Evolutionary conservation across 2,888 invertebrate species (phyloP).

Genomic region (Scaptomyza polygonia): DNA sequence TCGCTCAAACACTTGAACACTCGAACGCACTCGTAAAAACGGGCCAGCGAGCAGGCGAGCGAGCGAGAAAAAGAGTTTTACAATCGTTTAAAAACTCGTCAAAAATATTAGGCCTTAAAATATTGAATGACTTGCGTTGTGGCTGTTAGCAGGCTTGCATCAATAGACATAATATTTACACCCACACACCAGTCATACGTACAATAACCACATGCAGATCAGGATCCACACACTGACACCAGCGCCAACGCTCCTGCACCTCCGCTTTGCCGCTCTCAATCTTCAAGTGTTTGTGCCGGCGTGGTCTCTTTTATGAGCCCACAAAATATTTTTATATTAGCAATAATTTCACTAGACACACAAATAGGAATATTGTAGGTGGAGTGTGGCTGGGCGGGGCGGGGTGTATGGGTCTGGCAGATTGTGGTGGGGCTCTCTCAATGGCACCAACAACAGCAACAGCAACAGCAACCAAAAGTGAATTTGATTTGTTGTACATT

Average conservation of each 20-base stretch:
- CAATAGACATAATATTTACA: slow-evolving; percentile 50
- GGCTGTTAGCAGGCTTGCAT: slow-evolving; percentile 44
- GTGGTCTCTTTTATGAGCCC: slow-evolving; percentile 77
- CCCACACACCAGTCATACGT: slow-evolving; percentile 33
- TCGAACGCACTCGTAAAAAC: slow-evolving; percentile 72
- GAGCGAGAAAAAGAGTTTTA: slow-evolving; percentile 76
- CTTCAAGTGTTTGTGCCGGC: slow-evolving; percentile 32
- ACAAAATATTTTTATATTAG: slow-evolving; percentile 81
- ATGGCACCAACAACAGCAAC: slow-evolving; percentile 46
- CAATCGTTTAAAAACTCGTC: slow-evolving; percentile 84
- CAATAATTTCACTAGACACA: slow-evolving; percentile 77
- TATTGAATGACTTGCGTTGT: slow-evolving; percentile 71
- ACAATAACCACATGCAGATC: slow-evolving; percentile 25
- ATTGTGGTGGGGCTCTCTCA: too few relatives aligned
- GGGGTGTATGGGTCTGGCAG: too few relatives aligned
- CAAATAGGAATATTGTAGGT: slow-evolving; percentile 23
- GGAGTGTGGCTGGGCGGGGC: too few relatives aligned
- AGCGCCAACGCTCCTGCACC: slow-evolving; percentile 7
- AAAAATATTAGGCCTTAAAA: slow-evolving; percentile 83
- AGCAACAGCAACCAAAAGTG: slow-evolving; percentile 41
- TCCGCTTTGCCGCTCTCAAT: background rate
- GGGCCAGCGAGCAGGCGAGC: slow-evolving; percentile 52
- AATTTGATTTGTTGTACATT: slow-evolving; percentile 65
- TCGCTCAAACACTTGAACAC: slow-evolving; percentile 56
- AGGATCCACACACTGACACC: slow-evolving; percentile 24